Base-by-base conservation (phyloP, 2,888 invertebrate genomes). In the Drosophila kambysellisi region DNA sequence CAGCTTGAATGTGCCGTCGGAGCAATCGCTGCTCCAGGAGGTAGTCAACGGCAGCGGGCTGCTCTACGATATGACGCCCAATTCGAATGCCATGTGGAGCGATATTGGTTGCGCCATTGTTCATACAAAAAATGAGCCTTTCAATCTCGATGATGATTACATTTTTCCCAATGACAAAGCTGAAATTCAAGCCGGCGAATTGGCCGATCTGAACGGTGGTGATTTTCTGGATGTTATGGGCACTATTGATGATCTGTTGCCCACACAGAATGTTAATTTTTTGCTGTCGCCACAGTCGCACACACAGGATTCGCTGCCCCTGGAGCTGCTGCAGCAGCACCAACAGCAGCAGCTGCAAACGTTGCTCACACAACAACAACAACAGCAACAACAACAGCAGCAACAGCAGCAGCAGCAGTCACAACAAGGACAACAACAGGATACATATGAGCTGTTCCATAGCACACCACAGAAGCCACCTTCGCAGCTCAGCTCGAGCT, bases 91-190 rank as follows among this genome's bases (percentile, higher is more conserved):
- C 62, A 93, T 93, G 93, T 93, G 93, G 93, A 93, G 92, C 68
- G 93, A 92, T 65, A 92, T 93, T 46, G 91, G 92, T 74, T 92
- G 90, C 80, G 92, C 93, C 74, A 92, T 94, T 79, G 94, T 94
- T 7, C 90, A 93, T 51, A 92, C 93, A 62, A 93, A 93, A 87
- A 82, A 92, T 58, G 96, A 96, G 84, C 94, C 95, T 15, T 95
- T 96, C 86, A 96, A 95, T 92, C 96, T 97, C 95, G 97, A 97
- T 89, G 97, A 97, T 89, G 97, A 97, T 91, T 97, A 97, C 91
- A 97, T 97, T 87, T 97, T 97, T 92, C 96, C 97, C 94, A 97
- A 97, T 63, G 97, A 98, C 92, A 97, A 97, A 93, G 95, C 96
- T 46, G 97, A 97, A 93, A 96, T 97, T 84, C 96, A 97, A 92